Evolutionary conservation across 2,113 vertebrate genomes (phyloP), one percentile per base, ranked within the genome.

Genomic region (Corythornis vintsioides): DNA sequence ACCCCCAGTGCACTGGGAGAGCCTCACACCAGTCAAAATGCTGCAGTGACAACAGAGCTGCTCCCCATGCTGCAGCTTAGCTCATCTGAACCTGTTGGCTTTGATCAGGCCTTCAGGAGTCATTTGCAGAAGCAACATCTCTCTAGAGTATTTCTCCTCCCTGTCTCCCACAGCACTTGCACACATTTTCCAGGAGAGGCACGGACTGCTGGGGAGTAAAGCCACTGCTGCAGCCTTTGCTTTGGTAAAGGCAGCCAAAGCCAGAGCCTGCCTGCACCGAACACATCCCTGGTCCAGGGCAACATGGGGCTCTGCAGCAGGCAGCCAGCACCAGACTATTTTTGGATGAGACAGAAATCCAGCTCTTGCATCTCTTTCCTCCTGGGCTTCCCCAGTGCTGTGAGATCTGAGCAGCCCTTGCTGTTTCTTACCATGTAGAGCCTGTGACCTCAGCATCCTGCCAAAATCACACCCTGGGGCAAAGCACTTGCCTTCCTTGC

Each of bases 1-100:
- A 18, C 1, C 2, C 6, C 5, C 2, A 1, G 10, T 0, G 3
- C 22, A 8, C 48, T 0, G 1, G 42, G 26, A 69, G 13, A 24
- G 21, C 21, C 33, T 48, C 3, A 1, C 10, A 33, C n/a, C 16
- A 12, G 15, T 33, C 0, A 0, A 42, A 83, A 48, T 12, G 33
- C 72, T 20, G 29, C 72, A 22, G 43, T 3, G 35, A 65, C 43
- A 53, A 52, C 52, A 72, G 45, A 59, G 45, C 65, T 55, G 45
- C 57, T 71, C 45, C 59, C n/a, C 22, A 8, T 21, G 2, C 38
- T 10, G 50, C 57, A 42, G 65, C 33, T 55, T 53, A 1, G 2
- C 17, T 11, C 21, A 8, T 15, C 53, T 9, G 33, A 61, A 43
- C 18, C 50, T 29, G 4, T 6, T 0, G 1, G 25, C 55, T 61